A percentile compares a stretch with the other conserved stretches of the same genome.
Evolutionary conservation across 1,140 invertebrate species (phyloP).

Genomic region (Drosophila persimilis): DNA sequence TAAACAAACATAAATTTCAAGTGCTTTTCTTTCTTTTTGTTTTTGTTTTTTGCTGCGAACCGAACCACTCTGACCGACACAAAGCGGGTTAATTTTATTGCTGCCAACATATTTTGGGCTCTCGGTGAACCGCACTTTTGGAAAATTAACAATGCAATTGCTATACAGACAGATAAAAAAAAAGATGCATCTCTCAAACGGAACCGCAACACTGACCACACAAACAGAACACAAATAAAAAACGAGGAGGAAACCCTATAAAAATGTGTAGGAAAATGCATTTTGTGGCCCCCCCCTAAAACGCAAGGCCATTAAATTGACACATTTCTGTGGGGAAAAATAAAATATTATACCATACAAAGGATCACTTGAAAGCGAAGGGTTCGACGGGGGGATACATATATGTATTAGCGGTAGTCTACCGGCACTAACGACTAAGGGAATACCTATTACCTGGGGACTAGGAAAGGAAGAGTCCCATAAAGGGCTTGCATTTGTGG

Average conservation of each 20-base stretch:
- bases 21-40: background rate
- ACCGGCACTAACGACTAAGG: too few relatives aligned
- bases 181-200: background rate
- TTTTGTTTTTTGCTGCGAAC: background rate
- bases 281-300: conserved; percentile 21
- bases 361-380: conserved; percentile 19
- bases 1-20: conserved; percentile 9
- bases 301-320: conserved; percentile 47
- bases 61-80: background rate
- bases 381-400: background rate
- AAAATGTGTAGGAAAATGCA: conserved; percentile 24
- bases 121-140: conserved; percentile 39
- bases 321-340: conserved; percentile 42
- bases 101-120: conserved; percentile 36
- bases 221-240: conserved; percentile 32
- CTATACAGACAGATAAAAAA: conserved; percentile 26
- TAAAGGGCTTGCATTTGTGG: too few relatives aligned
- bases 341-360: conserved; percentile 35
- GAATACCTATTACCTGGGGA: too few relatives aligned
- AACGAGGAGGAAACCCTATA: conserved; percentile 1
- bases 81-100: conserved; percentile 47
- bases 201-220: conserved; percentile 49
- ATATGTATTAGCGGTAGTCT: background rate
- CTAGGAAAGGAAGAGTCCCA: too few relatives aligned
- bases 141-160: conserved; percentile 50